Evolutionary conservation across 1,140 invertebrate genomes (phyloP), one percentile per base, ranked within the genome.

Genomic region (Drosophila cardini): DNA sequence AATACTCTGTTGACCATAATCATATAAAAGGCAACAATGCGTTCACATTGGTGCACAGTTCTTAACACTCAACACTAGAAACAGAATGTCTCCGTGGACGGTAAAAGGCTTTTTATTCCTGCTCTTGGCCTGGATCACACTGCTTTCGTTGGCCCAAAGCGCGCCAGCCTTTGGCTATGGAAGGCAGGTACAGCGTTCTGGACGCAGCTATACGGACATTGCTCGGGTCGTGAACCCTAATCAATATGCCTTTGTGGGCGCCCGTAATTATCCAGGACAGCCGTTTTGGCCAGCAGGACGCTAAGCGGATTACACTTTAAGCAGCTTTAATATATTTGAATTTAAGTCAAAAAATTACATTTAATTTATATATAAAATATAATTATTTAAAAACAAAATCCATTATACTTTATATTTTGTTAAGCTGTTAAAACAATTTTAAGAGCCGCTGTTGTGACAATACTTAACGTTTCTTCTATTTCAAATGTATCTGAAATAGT

Each of bases 151-250:
- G 10, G 63, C 40, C 0, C n/a, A 32, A 8, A 38, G 30, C 6
- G 65, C 53, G 32, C 76, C 82, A 6, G 68, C 61, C 0, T 48
- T 69, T 13, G 56, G 63, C 52, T 64, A 75, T 34, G 9, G 13
- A 1, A 4, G 5, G 50, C 63, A 64, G 10, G 13, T 52, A 5
- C 7, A 64, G 3, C 83, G 90, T 1, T 53, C 43, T 5, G 86
- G 83, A n/a, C 80, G 90, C 50, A 90, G 83, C 11, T 91, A 90
- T 18, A 72, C 76, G 13, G 90, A 91, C 30, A 91, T 91, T 43
- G 90, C 90, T 9, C 72, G 83, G 2, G 83, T 91, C 2, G 36
- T 83, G 0, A 91, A 91, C 75, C 90, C 90, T 5, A 78, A 91
- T 63, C 90, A 56, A 5, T 90, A 90, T 55, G 84, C 76, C 4